phyloP scores from a whole-genome alignment of 2,797 vertebrate species.

The Coracias cyanogaster region DNA sequence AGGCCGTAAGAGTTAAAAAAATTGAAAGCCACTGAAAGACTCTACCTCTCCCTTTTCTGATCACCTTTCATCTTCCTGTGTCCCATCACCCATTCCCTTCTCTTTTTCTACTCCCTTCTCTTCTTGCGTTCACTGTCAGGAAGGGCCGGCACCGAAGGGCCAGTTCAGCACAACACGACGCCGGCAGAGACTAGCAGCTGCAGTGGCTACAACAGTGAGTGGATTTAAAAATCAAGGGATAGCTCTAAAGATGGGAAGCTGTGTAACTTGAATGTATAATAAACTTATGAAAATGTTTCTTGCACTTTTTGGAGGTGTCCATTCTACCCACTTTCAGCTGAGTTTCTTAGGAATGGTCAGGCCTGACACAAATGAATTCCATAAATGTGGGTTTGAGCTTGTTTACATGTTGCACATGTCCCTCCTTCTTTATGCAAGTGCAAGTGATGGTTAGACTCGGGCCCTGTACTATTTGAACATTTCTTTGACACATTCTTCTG shows the following conservation, averaged over 20 bases:
- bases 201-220: constrained; percentile 87
- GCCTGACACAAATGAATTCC: not conserved
- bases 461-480: not conserved
- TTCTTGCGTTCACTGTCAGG: constrained; percentile 83
- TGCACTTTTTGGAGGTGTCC: constrained; percentile 15
- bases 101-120: constrained; percentile 74
- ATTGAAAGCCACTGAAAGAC: constrained; percentile 69
- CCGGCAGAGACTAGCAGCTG: constrained; percentile 84
- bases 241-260: constrained; percentile 64
- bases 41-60: constrained; percentile 76
- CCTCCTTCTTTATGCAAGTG: constrained; percentile 3
- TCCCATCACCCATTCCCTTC: constrained; percentile 55
- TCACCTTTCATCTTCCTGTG: constrained; percentile 65
- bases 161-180: constrained; percentile 82
- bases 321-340: not conserved
- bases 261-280: not conserved
- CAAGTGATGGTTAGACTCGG: not conserved
- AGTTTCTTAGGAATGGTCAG: not conserved
- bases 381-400: not conserved
- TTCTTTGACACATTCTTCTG: not conserved
- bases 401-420: not conserved
- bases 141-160: constrained; percentile 83
- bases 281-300: constrained; percentile 16
- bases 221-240: constrained; percentile 76
- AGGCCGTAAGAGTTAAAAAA: constrained; percentile 48